A percentile compares a stretch with the other conserved stretches of the same genome.
phyloP scores from a whole-genome alignment of 1,140 invertebrate genomes.

The Listronotus oregonensis region DNA sequence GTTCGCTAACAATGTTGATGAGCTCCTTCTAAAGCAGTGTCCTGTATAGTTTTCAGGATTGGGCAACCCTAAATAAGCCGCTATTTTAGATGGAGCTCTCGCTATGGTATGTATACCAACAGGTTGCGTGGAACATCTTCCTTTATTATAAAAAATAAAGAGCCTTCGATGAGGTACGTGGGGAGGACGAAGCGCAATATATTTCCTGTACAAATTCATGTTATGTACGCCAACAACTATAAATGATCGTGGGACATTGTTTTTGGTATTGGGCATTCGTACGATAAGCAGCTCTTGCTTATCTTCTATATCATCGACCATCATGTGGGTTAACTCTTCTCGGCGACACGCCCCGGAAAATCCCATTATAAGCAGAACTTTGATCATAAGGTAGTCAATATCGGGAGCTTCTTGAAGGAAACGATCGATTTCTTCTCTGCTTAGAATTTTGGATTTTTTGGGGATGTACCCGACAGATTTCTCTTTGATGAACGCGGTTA shows the following conservation, averaged over 20 bases:
- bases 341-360: conserved; percentile 5
- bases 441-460: too few species aligned
- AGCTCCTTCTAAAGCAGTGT: conserved; percentile 48
- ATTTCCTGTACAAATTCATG: conserved; percentile 10
- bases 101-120: conserved; percentile 45
- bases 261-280: conserved; percentile 9
- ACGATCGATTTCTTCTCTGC: too few species aligned
- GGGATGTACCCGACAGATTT: too few species aligned
- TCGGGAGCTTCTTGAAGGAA: too few species aligned
- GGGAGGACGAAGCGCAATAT: conserved; percentile 9
- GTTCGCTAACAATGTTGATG: conserved; percentile 47
- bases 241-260: neutral
- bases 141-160: conserved; percentile 42
- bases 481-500: too few species aligned
- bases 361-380: neutral
- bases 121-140: conserved; percentile 46
- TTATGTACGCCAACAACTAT: conserved; percentile 2
- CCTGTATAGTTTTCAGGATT: conserved; percentile 46
- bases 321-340: conserved; percentile 5
- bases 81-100: conserved; percentile 41
- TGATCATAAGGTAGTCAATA: too few species aligned
- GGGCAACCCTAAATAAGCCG: conserved; percentile 42
- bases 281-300: neutral
- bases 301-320: conserved; percentile 14
- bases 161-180: conserved; percentile 18